Conservation (phyloP, 2,113 vertebrate genomes). For the Malurus elegans region DNA sequence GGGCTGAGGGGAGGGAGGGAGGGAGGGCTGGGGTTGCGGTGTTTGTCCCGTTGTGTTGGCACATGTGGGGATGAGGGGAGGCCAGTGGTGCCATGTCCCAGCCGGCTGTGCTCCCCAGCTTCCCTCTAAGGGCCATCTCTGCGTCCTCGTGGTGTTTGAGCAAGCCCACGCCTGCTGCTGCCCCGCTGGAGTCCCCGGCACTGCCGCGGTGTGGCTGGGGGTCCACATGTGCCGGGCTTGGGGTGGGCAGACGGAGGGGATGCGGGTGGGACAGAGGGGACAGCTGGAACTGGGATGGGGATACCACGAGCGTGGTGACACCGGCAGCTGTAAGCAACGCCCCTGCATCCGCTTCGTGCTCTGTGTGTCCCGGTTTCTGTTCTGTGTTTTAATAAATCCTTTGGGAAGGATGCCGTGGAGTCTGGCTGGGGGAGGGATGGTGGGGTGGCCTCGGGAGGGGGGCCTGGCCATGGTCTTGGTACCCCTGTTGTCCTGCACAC, state of each 20-base stretch:
- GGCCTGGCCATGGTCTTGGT: rapidly evolving
- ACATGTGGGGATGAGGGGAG: background rate
- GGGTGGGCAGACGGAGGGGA: background rate
- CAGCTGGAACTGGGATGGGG: background rate
- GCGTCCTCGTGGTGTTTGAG: background rate
- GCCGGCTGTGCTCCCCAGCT: background rate
- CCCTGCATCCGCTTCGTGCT: slow-evolving; percentile 57
- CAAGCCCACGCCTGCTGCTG: background rate
- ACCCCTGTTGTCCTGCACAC: rapidly evolving
- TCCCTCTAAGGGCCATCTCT: background rate
- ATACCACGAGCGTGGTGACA: background rate
- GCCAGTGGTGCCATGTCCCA: background rate
- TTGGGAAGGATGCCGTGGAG: slow-evolving; percentile 9
- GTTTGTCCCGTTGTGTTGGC: background rate
- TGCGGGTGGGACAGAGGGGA: background rate
- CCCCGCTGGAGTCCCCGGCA: background rate
- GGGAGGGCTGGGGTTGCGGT: background rate
- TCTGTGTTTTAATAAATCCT: slow-evolving; percentile 82
- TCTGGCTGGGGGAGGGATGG: background rate
- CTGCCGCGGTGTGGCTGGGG: background rate
- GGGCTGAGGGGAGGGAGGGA: slow-evolving; percentile 40
- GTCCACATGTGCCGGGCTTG: rapidly evolving
- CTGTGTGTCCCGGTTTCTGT: slow-evolving; percentile 70
- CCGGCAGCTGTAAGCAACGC: background rate
- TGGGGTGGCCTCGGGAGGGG: rapidly evolving